Base-by-base conservation (phyloP, 1,140 invertebrate genomes). In the Gryllus bimaculatus region DNA sequence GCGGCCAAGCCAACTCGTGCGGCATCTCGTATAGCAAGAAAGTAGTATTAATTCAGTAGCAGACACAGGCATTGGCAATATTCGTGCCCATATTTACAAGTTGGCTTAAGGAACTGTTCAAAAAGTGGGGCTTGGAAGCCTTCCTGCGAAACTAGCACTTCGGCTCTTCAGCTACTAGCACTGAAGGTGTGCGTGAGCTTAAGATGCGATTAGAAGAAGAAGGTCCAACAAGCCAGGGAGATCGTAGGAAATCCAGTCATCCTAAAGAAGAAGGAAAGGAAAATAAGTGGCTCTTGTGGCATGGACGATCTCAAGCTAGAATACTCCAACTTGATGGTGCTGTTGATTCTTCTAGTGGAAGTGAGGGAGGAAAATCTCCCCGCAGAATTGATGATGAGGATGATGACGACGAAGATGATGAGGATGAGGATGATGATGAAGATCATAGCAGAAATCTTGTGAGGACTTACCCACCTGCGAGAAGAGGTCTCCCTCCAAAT, bases 271-370 rank as follows among this genome's bases (percentile, higher is more conserved):
- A 87, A 8, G 80, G 80, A 1, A 87, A 86, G 66, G 86, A 87
- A 47, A 86, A 86, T 73, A 86, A 87, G 47, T 81, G 84, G 47
- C 81, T 87, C 0, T 79, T 85, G 0, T 87, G 86, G 86, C 85
- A 86, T n/a, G 48, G 85, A 7, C 82, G 86, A 78, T 84, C 84
- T 77, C 85, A 86, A 49, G 66, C 79, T 39, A 47, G 78, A 78
- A 91, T 93, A 79, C 88, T 91, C 77, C 93, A 94, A 85, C 85
- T 94, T 39, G 93, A 94, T 85, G 93, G 93, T 20, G 90, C 92
- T 8, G 91, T 91, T 82, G 93, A 94, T 83, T 87, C 89, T 80
- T 88, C 89, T 66, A 89, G 89, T 12, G 85, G 87, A 81, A 85
- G 80, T 81, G 76, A 77, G 20, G 76, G 76, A n/a, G 76, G 76